These are phyloP conservation scores for Dexiosoma caninum DNA, from an alignment of 2,888 invertebrate species.

Conservation along the genomic window DNA sequence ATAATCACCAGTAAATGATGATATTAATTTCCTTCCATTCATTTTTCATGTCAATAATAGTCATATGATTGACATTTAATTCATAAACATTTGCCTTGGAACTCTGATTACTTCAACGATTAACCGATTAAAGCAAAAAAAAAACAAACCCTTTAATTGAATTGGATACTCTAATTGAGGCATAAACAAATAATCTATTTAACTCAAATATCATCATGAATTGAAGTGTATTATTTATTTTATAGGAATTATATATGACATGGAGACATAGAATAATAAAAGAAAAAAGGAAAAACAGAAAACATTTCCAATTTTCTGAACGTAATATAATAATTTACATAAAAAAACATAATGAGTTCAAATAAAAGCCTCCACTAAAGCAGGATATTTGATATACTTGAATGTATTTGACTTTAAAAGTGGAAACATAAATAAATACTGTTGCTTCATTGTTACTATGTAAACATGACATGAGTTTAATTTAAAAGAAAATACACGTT, in stretches of 20 bases:
- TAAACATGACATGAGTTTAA: background rate
- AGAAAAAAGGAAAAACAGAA: too few species aligned
- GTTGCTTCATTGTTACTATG: background rate
- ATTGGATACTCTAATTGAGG: too few species aligned
- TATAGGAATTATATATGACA: background rate
- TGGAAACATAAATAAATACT: background rate
- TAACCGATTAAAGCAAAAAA: too few species aligned
- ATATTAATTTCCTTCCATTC: too few species aligned
- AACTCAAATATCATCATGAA: background rate
- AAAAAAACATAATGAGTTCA: background rate
- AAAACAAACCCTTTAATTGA: too few species aligned
- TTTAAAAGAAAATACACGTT: too few species aligned
- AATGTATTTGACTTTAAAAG: background rate
- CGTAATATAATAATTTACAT: background rate
- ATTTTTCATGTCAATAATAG: too few species aligned
- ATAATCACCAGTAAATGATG: too few species aligned
- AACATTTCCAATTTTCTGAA: background rate
- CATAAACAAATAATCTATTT: background rate
- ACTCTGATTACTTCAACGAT: too few species aligned
- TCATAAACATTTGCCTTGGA: too few species aligned
- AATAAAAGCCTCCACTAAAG: background rate
- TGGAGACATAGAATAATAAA: background rate
- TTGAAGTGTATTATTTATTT: background rate
- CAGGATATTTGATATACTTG: background rate
- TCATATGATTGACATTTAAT: too few species aligned